Evolutionary conservation across 2,888 invertebrate species (phyloP), one percentile per base, ranked within the genome.

Genomic region (Ormyrus nitidulus): DNA sequence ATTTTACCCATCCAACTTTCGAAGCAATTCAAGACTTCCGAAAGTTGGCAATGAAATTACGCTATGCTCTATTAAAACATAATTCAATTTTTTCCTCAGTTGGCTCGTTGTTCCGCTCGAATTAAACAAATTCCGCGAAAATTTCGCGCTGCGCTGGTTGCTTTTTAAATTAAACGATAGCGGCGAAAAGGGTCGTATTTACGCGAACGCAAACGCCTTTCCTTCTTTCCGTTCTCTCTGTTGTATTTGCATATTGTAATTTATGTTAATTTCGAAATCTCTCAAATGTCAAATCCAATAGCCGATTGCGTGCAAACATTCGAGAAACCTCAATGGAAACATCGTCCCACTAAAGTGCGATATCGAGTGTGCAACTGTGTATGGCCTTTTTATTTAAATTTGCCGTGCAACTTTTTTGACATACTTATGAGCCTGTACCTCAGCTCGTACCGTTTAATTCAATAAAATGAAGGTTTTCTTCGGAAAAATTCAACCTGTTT

Each of bases 161-260:
- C 34, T 34, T 34, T 34, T 34, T 34, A 34, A 34, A 34, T 34
- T 34, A 34, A 34, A 34, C 34, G 34, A 34, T 34, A 34, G 34
- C 34, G 34, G 34, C 34, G 34, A 34, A 34, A 34, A 34, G 3
- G 34, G 34, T 34, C 46, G n/a, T 9, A 19, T 9, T 46, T 48
- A 51, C 8, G 34, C 59, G 11, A 51, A 34, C 19, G 10, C 44
- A 51, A 6, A 13, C 6, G 11, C 44, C 13, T 8, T 19, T 53
- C 58, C 44, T 44, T 58, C 34, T 64, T 49, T 7, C 51, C 53
- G 5, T n/a, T 7, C 56, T 3, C 19, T 3, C 34, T 34, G 34
- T 34, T 53, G 56, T 80, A 81, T 85, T 85, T 84, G 76, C 82
- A 74, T 84, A 84, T 84, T 84, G 81, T 82, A 84, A 84, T 83